Evolutionary conservation across 1,140 invertebrate species (phyloP).

Genomic region (Stenopsyche tienmushanensis): DNA sequence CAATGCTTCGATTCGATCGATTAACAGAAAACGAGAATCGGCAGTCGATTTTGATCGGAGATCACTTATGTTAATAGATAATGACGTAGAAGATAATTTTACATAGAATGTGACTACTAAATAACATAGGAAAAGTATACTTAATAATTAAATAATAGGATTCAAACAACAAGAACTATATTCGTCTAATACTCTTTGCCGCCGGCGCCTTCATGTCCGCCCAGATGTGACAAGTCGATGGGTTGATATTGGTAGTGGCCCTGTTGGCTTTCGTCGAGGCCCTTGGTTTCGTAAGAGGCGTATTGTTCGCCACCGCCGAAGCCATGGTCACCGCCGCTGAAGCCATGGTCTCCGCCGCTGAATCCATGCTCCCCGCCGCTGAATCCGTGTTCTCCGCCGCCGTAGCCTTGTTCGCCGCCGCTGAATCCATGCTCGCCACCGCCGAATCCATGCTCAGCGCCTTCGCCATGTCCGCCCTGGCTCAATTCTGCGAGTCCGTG

Average conservation of each 20-base stretch:
- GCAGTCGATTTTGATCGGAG: background rate
- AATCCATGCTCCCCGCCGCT: background rate
- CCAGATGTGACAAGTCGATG: conserved; percentile 24
- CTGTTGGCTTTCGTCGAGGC: conserved; percentile 9
- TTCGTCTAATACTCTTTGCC: conserved; percentile 26
- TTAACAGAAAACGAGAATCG: conserved; percentile 3
- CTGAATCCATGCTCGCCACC: no score
- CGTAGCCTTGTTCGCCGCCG: conserved; percentile 18
- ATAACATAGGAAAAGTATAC: conserved; percentile 18
- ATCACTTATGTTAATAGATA: background rate
- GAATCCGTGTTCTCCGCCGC: conserved; percentile 5
- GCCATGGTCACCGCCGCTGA: background rate
- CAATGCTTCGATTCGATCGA: background rate
- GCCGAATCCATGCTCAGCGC: conserved; percentile 13
- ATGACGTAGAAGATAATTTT: background rate
- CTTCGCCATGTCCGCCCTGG: conserved; percentile 23
- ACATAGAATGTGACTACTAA: background rate
- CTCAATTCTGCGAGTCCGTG: conserved; percentile 6
- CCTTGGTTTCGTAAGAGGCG: conserved; percentile 26
- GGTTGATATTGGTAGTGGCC: conserved; percentile 28
- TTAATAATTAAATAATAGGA: conserved; percentile 33
- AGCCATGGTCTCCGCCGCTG: conserved; percentile 17
- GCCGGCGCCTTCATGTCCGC: conserved; percentile 25
- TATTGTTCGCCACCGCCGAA: conserved; percentile 15
- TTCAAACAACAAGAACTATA: conserved; percentile 12